Evolutionary conservation across 2,888 invertebrate genomes (phyloP).

Genomic region (Herminia tarsipennalis): DNA sequence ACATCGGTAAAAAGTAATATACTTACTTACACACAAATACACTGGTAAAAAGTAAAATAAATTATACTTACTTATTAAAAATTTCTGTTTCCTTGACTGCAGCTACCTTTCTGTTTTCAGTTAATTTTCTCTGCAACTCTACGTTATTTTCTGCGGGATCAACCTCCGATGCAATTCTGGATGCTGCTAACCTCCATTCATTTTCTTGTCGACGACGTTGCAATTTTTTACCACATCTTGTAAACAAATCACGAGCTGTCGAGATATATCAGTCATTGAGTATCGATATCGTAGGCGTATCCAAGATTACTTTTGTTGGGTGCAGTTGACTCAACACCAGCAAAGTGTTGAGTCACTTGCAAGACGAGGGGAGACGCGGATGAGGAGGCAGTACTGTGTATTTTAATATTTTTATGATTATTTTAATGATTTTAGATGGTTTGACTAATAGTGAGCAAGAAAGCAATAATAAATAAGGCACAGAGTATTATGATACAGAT

Average conservation of each 20-base stretch:
- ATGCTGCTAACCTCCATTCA: conserved; percentile 86
- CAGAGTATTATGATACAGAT: too few relatives aligned
- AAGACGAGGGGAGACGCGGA: too few relatives aligned
- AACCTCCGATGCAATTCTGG: conserved; percentile 73
- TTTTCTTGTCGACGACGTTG: conserved; percentile 88
- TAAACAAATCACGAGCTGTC: conserved; percentile 87
- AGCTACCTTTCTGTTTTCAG: conserved; percentile 83
- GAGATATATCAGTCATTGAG: neutral
- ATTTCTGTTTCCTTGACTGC: conserved; percentile 81
- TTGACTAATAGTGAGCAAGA: too few relatives aligned
- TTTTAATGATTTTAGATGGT: too few relatives aligned
- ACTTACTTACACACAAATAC: neutral
- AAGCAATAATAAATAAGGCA: too few relatives aligned
- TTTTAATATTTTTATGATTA: too few relatives aligned
- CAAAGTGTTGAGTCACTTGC: too few relatives aligned
- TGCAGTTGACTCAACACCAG: too few relatives aligned
- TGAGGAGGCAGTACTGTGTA: too few relatives aligned
- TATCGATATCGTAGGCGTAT: neutral
- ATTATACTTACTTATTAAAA: conserved; percentile 80
- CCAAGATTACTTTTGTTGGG: too few relatives aligned
- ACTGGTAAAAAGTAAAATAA: neutral
- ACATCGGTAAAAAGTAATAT: too few relatives aligned
- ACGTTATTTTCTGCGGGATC: conserved; percentile 87
- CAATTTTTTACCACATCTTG: conserved; percentile 87
- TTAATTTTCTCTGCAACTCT: conserved; percentile 81